Evolutionary conservation across 1,140 invertebrate genomes (phyloP).

Genomic region (Drosophila malerkotliana): DNA sequence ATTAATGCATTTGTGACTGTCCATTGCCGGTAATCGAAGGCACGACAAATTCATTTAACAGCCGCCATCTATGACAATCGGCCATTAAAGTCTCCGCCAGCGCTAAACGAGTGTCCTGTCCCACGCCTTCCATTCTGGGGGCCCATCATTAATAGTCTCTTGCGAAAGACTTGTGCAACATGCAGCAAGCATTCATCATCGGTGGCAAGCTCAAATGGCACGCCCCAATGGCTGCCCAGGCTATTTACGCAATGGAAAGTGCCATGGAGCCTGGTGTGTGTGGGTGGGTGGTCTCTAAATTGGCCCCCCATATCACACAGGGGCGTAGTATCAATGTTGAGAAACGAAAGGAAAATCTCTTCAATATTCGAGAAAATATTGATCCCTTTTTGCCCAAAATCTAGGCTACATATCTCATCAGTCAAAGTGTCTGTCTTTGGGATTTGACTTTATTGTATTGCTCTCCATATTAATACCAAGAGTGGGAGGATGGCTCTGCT

Average conservation of each 20-base stretch:
- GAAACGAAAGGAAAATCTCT: not conserved
- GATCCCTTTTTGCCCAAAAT: not conserved
- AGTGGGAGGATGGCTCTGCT: not conserved
- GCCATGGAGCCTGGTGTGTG: conserved; percentile 16
- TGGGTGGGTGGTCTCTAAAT: conserved; percentile 53
- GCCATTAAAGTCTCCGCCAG: conserved; percentile 2
- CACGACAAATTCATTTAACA: conserved; percentile 1
- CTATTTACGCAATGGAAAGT: conserved; percentile 71
- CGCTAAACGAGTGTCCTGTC: not conserved
- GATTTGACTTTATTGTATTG: conserved; percentile 50
- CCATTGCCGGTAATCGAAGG: not conserved
- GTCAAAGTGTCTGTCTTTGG: conserved; percentile 50
- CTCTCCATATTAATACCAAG: conserved; percentile 24
- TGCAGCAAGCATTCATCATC: conserved; percentile 70
- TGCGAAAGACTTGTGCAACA: conserved; percentile 59
- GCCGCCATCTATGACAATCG: conserved; percentile 8
- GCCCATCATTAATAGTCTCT: conserved; percentile 54
- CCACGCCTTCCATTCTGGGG: not conserved
- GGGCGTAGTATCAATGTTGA: not conserved
- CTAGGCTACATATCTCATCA: conserved; percentile 13
- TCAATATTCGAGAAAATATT: not conserved
- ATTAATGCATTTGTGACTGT: conserved; percentile 21
- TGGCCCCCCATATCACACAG: conserved; percentile 5
- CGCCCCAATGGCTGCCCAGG: conserved; percentile 23
- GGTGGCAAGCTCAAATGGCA: conserved; percentile 38